Evolutionary conservation across 2,113 vertebrate genomes (phyloP).

Genomic region (Serilophus lunatus): DNA sequence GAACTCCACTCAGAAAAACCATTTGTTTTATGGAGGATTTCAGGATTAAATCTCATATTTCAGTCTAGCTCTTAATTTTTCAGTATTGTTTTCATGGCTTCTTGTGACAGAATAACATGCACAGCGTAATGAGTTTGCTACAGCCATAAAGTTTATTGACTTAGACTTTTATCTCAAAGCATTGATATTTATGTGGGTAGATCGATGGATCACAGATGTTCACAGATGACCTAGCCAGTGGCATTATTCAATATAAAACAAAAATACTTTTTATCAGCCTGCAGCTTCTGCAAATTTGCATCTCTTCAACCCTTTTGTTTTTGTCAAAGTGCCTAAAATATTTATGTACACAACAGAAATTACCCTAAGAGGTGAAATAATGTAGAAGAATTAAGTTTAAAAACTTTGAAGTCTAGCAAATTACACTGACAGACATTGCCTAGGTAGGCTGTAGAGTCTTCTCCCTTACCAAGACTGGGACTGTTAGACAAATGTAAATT

Average conservation of each 20-base stretch:
- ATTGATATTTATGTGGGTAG: background rate
- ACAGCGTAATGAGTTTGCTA: background rate
- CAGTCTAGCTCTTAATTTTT: background rate
- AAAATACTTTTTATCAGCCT: background rate
- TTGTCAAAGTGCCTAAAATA: background rate
- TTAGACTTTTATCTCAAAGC: conserved; percentile 19
- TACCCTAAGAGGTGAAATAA: background rate
- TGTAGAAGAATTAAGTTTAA: background rate
- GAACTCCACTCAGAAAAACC: background rate
- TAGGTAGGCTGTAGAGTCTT: background rate
- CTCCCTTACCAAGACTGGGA: background rate
- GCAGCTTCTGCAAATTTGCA: background rate
- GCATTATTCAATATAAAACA: conserved; percentile 2
- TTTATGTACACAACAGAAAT: background rate
- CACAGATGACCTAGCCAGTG: conserved; percentile 12
- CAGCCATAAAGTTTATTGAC: conserved; percentile 11
- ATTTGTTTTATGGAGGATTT: background rate
- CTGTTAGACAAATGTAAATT: background rate
- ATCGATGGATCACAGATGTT: conserved; percentile 9
- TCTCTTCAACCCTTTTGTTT: background rate
- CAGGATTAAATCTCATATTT: background rate
- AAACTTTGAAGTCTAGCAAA: background rate
- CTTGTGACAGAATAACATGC: background rate
- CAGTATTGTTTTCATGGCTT: background rate
- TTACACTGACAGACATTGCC: background rate